Percentiles rank a stretch among this genome's conserved stretches.
phyloP scores from a whole-genome alignment of 2,113 vertebrate species.

The Poeciliopsis turrubarensis region DNA sequence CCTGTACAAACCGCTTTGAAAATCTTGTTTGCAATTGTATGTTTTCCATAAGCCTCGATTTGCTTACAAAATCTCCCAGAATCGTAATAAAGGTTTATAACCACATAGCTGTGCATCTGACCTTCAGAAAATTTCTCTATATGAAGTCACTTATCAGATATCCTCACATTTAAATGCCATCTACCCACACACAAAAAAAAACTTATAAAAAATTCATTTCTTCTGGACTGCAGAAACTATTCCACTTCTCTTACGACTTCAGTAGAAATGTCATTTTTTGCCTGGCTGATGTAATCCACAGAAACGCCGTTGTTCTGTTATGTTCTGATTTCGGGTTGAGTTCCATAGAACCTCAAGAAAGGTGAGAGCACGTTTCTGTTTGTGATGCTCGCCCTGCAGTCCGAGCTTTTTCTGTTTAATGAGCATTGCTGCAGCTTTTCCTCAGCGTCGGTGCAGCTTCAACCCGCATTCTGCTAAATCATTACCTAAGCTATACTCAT shows the following conservation, averaged over 20 bases:
- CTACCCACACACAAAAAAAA: not conserved
- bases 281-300: not conserved
- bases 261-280: not conserved
- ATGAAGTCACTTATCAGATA: too few species aligned
- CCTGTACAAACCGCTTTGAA: conserved; percentile 6
- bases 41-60: conserved; percentile 36
- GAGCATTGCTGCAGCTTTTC: not conserved
- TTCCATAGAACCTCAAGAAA: not conserved
- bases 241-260: not conserved
- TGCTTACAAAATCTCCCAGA: conserved; percentile 32
- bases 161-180: not conserved
- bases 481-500: not conserved
- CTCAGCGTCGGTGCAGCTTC: not conserved
- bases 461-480: not conserved
- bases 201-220: not conserved
- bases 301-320: not conserved
- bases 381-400: not conserved
- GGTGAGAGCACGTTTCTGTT: not conserved
- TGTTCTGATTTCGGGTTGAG: not conserved
- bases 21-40: conserved; percentile 48
- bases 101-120: not conserved
- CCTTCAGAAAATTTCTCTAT: not conserved
- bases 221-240: not conserved
- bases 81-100: conserved; percentile 29
- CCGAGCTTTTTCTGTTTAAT: not conserved